Evolutionary conservation across 1,140 invertebrate genomes (phyloP).

Genomic region (Drosophila auraria): DNA sequence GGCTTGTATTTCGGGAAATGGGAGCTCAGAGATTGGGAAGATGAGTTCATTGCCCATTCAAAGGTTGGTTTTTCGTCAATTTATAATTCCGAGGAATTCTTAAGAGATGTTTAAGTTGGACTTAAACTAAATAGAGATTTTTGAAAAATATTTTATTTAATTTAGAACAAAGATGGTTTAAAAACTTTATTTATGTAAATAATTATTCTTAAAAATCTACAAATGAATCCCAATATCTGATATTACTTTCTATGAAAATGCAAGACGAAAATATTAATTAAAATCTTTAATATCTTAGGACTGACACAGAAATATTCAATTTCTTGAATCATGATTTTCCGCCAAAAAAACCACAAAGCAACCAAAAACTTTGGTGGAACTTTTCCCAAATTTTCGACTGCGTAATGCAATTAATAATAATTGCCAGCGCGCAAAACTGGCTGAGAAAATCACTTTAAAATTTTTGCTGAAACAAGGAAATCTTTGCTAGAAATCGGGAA

Average conservation of each 20-base stretch:
- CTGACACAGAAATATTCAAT: too few relatives aligned
- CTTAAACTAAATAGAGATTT: background rate
- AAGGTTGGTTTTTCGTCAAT: constrained; percentile 2
- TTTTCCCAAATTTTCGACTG: constrained; percentile 5
- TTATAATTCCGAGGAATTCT: background rate
- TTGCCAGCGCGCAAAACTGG: constrained; percentile 9
- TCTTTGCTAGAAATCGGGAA: constrained; percentile 25
- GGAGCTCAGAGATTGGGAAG: constrained; percentile 1
- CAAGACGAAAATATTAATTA: too few relatives aligned
- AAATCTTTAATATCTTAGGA: background rate
- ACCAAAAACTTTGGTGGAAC: background rate
- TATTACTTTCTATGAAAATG: background rate
- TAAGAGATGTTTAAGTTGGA: background rate
- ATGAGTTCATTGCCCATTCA: constrained; percentile 19
- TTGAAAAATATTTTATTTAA: background rate
- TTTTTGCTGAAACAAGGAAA: constrained; percentile 16
- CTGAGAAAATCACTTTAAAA: constrained; percentile 16
- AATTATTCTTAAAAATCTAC: background rate
- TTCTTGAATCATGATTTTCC: constrained; percentile 14
- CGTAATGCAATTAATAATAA: constrained; percentile 21
- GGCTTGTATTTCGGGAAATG: constrained; percentile 3
- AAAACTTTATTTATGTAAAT: too few relatives aligned
- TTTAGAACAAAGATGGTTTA: background rate
- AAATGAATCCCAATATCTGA: too few relatives aligned
- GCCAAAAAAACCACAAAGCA: background rate